phyloP scores from a whole-genome alignment of 37 sponge, comb jelly and placozoan species.

The Aplysina aerophoba region DNA sequence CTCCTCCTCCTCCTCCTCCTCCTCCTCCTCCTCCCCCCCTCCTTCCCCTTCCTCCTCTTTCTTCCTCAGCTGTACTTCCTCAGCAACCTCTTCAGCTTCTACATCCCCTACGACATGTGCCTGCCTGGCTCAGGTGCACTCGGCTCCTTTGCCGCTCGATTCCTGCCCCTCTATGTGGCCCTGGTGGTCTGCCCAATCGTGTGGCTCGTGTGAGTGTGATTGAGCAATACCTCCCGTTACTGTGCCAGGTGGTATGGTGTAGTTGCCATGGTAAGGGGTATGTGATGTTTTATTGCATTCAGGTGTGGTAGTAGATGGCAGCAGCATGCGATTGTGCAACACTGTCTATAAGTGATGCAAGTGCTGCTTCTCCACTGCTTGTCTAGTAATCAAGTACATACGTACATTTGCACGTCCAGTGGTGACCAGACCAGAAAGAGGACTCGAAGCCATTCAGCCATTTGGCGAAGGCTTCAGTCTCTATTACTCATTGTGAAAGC shows the following conservation, averaged over 20 bases:
- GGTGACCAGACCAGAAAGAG: not conserved
- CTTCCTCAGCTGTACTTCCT: constrained; percentile 58
- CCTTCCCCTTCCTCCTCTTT: not conserved
- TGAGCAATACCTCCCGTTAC: too few species aligned
- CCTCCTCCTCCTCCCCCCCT: not conserved
- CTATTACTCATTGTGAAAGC: too few species aligned
- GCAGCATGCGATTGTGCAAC: too few species aligned
- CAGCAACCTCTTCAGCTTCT: constrained; percentile 61
- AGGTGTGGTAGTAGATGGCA: too few species aligned
- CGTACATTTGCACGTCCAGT: not conserved
- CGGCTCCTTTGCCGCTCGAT: constrained; percentile 57
- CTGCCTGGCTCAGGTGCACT: constrained; percentile 49
- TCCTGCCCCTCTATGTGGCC: constrained; percentile 52
- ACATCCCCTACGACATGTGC: constrained; percentile 80
- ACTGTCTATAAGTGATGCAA: too few species aligned
- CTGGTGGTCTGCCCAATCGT: constrained; percentile 36
- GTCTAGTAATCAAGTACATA: not conserved
- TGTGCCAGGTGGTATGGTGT: too few species aligned
- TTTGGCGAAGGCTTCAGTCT: too few species aligned
- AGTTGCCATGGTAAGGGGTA: not conserved
- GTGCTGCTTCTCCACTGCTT: too few species aligned
- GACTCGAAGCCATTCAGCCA: too few species aligned
- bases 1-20: not conserved
- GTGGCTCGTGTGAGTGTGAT: not conserved
- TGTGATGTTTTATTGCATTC: constrained; percentile 6